These are phyloP conservation scores for Erethizon dorsatum DNA, from an alignment of 2,797 vertebrate genomes.

Conservation along the genomic window DNA sequence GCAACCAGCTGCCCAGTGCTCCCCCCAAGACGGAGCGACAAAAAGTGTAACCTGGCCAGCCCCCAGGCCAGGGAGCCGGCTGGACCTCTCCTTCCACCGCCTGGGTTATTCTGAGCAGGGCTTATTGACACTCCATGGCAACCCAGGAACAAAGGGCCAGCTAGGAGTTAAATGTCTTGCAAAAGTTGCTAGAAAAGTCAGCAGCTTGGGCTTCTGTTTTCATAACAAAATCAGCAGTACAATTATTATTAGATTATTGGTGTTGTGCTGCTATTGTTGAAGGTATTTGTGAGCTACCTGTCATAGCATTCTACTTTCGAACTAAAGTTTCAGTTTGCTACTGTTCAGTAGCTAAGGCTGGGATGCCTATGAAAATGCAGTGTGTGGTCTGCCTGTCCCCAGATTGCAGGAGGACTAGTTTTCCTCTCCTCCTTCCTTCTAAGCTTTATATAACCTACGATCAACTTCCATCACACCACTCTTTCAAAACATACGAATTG, in stretches of 20 bases:
- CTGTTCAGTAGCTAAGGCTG: not conserved
- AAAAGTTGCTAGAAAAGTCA: conserved; percentile 81
- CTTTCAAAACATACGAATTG: not conserved
- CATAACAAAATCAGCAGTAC: conserved; percentile 53
- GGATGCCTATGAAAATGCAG: not conserved
- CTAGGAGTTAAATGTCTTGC: conserved; percentile 72
- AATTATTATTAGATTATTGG: conserved; percentile 37
- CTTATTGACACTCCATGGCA: conserved; percentile 86
- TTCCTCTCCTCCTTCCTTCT: not conserved
- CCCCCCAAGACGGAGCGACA: conserved; percentile 77
- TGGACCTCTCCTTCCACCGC: conserved; percentile 75
- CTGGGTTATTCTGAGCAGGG: conserved; percentile 84
- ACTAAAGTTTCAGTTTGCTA: not conserved
- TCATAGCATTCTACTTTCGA: not conserved
- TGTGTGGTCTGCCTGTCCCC: not conserved
- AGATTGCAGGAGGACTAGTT: not conserved
- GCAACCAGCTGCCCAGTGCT: conserved; percentile 78
- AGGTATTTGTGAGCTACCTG: not conserved
- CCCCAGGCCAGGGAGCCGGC: conserved; percentile 65
- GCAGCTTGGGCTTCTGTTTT: conserved; percentile 59
- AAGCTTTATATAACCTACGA: too few relatives aligned
- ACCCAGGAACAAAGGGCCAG: conserved; percentile 84
- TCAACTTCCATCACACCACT: not conserved
- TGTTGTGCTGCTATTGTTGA: not conserved
- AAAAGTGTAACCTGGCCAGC: conserved; percentile 82